Conservation (phyloP, 1,140 invertebrate genomes). For the Achroia grisella region DNA sequence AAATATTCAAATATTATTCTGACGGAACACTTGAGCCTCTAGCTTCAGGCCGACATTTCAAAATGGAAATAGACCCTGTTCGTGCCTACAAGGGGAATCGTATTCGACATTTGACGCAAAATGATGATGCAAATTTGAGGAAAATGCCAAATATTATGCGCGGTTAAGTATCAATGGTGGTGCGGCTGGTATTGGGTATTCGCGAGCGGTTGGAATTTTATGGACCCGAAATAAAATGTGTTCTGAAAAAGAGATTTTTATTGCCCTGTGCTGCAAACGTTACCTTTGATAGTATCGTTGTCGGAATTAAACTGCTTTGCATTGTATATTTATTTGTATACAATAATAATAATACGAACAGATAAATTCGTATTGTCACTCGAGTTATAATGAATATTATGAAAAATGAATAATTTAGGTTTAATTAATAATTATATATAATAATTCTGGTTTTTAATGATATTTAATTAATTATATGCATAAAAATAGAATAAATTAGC, state of each 20-base stretch:
- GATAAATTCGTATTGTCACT: too few species aligned
- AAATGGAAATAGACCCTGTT: constrained; percentile 55
- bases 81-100: constrained; percentile 44
- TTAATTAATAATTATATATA: too few species aligned
- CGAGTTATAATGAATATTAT: too few species aligned
- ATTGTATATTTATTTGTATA: too few species aligned
- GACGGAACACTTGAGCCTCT: constrained; percentile 44
- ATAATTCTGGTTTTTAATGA: too few species aligned
- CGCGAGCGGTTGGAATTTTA: constrained; percentile 8
- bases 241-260: constrained; percentile 6
- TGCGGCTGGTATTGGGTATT: constrained; percentile 8
- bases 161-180: constrained; percentile 42
- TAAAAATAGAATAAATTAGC: too few species aligned
- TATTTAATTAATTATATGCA: too few species aligned
- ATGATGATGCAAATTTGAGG: constrained; percentile 50
- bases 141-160: constrained; percentile 51
- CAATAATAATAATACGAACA: too few species aligned
- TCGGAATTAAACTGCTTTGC: too few species aligned
- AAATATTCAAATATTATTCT: constrained; percentile 67
- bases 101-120: constrained; percentile 53
- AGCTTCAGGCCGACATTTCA: constrained; percentile 48
- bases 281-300: too few species aligned
- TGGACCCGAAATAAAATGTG: constrained; percentile 4
- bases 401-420: too few species aligned
- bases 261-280: not conserved